Evolutionary conservation across 2,888 invertebrate genomes (phyloP).

Genomic region (Pseudeuparius sepicola): DNA sequence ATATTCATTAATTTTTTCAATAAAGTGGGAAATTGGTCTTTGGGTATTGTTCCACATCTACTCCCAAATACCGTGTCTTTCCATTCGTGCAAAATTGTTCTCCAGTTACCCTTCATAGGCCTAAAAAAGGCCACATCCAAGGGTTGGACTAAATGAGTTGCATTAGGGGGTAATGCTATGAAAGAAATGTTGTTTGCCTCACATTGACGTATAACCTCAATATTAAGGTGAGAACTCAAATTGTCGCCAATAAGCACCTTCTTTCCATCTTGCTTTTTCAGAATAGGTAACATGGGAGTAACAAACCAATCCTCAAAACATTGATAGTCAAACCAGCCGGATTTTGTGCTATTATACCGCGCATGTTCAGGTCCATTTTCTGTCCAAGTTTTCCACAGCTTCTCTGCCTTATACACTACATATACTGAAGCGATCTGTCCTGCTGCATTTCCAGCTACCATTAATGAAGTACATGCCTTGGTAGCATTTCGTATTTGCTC

Average conservation of each 20-base stretch:
- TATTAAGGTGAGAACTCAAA: slow-evolving; percentile 20
- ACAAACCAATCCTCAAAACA: slow-evolving; percentile 22
- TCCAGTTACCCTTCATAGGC: slow-evolving; percentile 10
- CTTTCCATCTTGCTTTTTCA: slow-evolving; percentile 21
- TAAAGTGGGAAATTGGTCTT: slow-evolving; percentile 15
- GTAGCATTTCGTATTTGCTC: slow-evolving; percentile 25
- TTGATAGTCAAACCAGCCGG: slow-evolving; percentile 19
- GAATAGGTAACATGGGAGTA: slow-evolving; percentile 18
- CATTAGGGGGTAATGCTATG: slow-evolving; percentile 14
- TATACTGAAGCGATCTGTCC: slow-evolving; percentile 28
- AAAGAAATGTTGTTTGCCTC: slow-evolving; percentile 18
- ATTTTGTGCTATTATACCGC: slow-evolving; percentile 16
- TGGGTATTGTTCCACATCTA: slow-evolving; percentile 17
- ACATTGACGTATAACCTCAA: slow-evolving; percentile 18
- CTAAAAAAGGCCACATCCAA: slow-evolving; percentile 17
- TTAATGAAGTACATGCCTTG: slow-evolving; percentile 28
- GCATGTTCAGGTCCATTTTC: slow-evolving; percentile 18
- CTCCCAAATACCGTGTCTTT: slow-evolving; percentile 15
- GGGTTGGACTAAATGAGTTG: slow-evolving; percentile 16
- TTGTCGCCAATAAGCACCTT: slow-evolving; percentile 22
- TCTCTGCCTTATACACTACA: slow-evolving; percentile 29
- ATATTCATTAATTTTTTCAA: slow-evolving; percentile 15
- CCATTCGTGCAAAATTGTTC: slow-evolving; percentile 16
- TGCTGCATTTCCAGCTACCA: slow-evolving; percentile 26
- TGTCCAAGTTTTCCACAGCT: slow-evolving; percentile 13